Evolutionary conservation across 2,113 vertebrate species (phyloP), one percentile per base, ranked within the genome.

Genomic region (Odobenus rosmarus): DNA sequence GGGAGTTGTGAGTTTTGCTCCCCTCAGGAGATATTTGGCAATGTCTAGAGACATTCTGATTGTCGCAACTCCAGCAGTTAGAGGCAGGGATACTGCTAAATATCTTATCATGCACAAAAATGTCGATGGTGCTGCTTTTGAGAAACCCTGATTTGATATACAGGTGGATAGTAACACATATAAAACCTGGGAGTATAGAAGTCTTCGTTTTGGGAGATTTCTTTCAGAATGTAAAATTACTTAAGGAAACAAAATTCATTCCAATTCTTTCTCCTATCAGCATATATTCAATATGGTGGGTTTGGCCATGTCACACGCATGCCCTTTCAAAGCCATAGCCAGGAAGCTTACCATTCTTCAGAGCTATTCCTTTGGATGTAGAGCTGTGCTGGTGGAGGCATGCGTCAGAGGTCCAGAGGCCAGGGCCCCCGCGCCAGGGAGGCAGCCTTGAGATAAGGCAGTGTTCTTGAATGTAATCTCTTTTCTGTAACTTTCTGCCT

Each of bases 161-260:
- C 31, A 33, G 77, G 23, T 19, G 42, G 71, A 10, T 71, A 46
- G 10, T 74, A 62, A 71, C 82, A 42, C 23, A 62, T n/a, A 87
- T 36, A 91, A 80, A 79, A 39, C 15, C 23, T 90, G 0, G 51
- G 49, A 61, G 1, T 93, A 16, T 80, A 24, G 59, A 97, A 71
- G 33, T 81, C 62, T 95, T 84, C 8, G 5, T 84, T 84, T 88
- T 80, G 28, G 57, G 33, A 21, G 16, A 33, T 80, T 96, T 76
- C 88, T 89, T 79, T 42, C 15, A 71, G 69, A 80, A 59, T 42
- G n/a, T 93, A 79, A 51, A 90, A 76, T 82, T 93, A 82, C 74
- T 90, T 72, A 90, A 95, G 84, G 86, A 87, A 67, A 57, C 31
- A 93, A 76, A 69, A 64, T 92, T 84, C n/a, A 71, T 87, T 79